A percentile compares a stretch with the other conserved stretches of the same genome.
phyloP scores from a whole-genome alignment of 2,113 vertebrate genomes.

The Cebidichthys violaceus region DNA sequence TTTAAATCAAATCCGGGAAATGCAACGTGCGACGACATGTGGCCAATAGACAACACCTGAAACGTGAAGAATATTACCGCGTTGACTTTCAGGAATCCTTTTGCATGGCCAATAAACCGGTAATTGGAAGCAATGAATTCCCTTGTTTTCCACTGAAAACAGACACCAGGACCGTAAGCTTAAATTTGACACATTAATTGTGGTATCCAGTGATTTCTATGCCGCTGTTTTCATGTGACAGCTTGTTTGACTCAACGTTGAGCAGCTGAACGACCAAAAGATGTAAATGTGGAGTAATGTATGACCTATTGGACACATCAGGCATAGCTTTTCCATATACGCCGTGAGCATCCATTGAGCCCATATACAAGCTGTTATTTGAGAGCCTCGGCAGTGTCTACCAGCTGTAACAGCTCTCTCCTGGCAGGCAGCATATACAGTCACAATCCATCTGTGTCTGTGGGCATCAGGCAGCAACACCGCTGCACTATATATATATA shows the following conservation, averaged over 20 bases:
- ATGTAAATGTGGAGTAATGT: slow-evolving; percentile 54
- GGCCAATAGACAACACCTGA: slow-evolving; percentile 44
- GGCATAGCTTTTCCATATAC: slow-evolving; percentile 41
- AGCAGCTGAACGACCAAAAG: slow-evolving; percentile 11
- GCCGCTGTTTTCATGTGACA: neutral
- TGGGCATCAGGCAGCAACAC: slow-evolving; percentile 51
- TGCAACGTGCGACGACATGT: slow-evolving; percentile 50
- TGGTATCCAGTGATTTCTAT: neutral
- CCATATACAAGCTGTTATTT: slow-evolving; percentile 69
- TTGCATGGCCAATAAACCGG: slow-evolving; percentile 5
- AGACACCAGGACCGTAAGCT: neutral
- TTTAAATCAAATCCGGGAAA: slow-evolving; percentile 42
- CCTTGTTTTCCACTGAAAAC: neutral
- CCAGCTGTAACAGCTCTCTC: slow-evolving; percentile 69
- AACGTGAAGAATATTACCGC: slow-evolving; percentile 10
- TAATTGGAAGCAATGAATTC: neutral
- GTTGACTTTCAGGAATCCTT: slow-evolving; percentile 59
- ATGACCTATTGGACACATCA: slow-evolving; percentile 51
- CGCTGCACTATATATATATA: slow-evolving; percentile 22
- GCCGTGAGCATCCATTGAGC: slow-evolving; percentile 38
- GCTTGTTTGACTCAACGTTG: neutral
- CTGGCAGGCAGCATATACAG: slow-evolving; percentile 60
- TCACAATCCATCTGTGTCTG: slow-evolving; percentile 70
- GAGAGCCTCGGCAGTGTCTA: slow-evolving; percentile 59
- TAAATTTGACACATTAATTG: neutral